phyloP scores from a whole-genome alignment of 2,888 invertebrate genomes.

The Tricholauxania praeusta region DNA sequence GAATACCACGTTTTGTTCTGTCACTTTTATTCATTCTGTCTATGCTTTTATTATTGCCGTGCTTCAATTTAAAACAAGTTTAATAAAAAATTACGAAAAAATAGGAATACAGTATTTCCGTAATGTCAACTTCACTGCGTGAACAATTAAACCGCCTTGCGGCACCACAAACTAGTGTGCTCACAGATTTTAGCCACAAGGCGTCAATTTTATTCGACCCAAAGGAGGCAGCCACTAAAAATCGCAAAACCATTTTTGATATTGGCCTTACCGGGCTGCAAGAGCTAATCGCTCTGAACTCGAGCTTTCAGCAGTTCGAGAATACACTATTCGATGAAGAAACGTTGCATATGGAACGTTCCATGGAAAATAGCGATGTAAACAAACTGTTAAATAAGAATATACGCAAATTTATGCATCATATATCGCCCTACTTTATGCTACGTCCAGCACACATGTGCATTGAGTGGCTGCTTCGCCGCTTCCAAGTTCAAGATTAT shows the following conservation, averaged over 20 bases:
- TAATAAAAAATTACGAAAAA: not conserved
- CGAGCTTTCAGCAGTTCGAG: slow-evolving; percentile 79
- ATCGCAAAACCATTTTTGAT: slow-evolving; percentile 86
- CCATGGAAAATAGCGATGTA: slow-evolving; percentile 78
- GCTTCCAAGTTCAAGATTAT: slow-evolving; percentile 89
- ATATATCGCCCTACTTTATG: slow-evolving; percentile 90
- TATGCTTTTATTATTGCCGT: not conserved
- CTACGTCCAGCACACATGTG: slow-evolving; percentile 86
- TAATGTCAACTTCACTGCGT: slow-evolving; percentile 79
- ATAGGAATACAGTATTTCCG: not conserved
- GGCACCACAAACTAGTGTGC: slow-evolving; percentile 79
- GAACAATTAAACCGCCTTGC: slow-evolving; percentile 82
- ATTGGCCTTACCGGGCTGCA: slow-evolving; percentile 88
- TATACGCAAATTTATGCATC: slow-evolving; percentile 83
- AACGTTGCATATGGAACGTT: slow-evolving; percentile 84
- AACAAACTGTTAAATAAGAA: slow-evolving; percentile 82
- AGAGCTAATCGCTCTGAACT: slow-evolving; percentile 82
- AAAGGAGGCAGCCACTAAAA: slow-evolving; percentile 88
- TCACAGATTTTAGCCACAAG: slow-evolving; percentile 77
- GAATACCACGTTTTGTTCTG: slow-evolving; percentile 1
- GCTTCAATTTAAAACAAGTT: not conserved
- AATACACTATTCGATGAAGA: slow-evolving; percentile 81
- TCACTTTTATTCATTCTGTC: not conserved
- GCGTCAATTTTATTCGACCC: slow-evolving; percentile 90
- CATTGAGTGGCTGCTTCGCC: slow-evolving; percentile 93